Base-by-base conservation (phyloP, 2,113 vertebrate species). In the Notechis scutatus region DNA sequence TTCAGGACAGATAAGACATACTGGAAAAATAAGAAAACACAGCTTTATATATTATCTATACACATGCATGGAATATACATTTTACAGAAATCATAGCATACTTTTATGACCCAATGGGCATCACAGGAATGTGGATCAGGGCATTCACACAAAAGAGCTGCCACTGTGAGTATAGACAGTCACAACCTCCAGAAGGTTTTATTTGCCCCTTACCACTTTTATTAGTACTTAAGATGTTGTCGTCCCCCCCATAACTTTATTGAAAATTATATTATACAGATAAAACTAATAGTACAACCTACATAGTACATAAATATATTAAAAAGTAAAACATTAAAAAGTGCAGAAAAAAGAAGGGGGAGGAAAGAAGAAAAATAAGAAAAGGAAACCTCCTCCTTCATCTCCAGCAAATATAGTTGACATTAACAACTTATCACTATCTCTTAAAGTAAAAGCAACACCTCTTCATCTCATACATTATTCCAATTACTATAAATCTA, bases 1-100 rank as follows among this genome's bases (percentile, higher is more conserved):
- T 99, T 99, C 97, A 99, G 97, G 93, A 99, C 98, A 93, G 99
- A 99, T 95, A 99, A 97, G 91, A 99, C 98, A 98, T 99, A 99
- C 99, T 99, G 98, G 92, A 98, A 97, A 97, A 90, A 94, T 97
- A 96, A 96, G 95, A 93, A 91, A 34, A 96, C 45, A 92, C 93
- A 94, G 93, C 64, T 94, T 95, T 96, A 39, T 59, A 92, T 0
- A 92, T 6, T 91, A 3, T 57, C 0, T 87, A 89, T 24, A 18
- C 93, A 81, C 20, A 88, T 39, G 15, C n/a, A 56, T 18, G 20
- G 39, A 89, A 56, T 15, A 57, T 10, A 54, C 9, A 34, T 18
- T 54, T 54, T 55, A 54, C 20, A 54, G 29, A n/a, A 54, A 29
- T 10, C 14, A 55, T 34, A 34, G 26, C 50, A 21, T 88, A n/a